These are phyloP conservation scores for Patella depressa DNA, from an alignment of 2,888 invertebrate species.

Conservation along the genomic window DNA sequence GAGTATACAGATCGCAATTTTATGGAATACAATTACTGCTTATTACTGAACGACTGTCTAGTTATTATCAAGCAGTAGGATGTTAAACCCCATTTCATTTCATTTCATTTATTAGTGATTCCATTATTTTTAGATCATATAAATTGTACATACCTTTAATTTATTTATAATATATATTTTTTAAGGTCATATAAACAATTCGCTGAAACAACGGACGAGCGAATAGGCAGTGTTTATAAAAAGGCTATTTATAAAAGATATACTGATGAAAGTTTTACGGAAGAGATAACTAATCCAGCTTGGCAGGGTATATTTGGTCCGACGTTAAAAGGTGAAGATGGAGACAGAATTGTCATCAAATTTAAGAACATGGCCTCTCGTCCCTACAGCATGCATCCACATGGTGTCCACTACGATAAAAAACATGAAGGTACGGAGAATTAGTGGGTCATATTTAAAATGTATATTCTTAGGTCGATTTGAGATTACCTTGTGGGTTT, in stretches of 20 bases:
- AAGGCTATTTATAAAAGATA: slow-evolving; percentile 47
- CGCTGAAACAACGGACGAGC: slow-evolving; percentile 25
- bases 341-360: slow-evolving; percentile 46
- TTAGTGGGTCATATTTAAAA: too few species aligned
- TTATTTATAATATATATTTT: slow-evolving; percentile 11
- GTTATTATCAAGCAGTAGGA: too few species aligned
- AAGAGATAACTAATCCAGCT: slow-evolving; percentile 34
- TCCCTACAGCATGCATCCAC: slow-evolving; percentile 51
- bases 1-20: too few species aligned
- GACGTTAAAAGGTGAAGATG: slow-evolving; percentile 56
- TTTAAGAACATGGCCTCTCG: slow-evolving; percentile 47
- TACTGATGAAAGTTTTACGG: slow-evolving; percentile 37
- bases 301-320: slow-evolving; percentile 53
- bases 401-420: slow-evolving; percentile 50
- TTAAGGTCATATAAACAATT: slow-evolving; percentile 39
- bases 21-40: too few species aligned
- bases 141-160: neutral
- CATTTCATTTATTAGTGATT: too few species aligned
- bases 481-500: too few species aligned
- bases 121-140: neutral
- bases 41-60: too few species aligned
- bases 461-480: too few species aligned
- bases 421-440: slow-evolving; percentile 37
- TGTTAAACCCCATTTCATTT: too few species aligned
- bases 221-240: slow-evolving; percentile 45